A percentile compares a stretch with the other conserved stretches of the same genome.
Conservation (phyloP, 2,888 invertebrate genomes). For the Octonoba sinensis region DNA sequence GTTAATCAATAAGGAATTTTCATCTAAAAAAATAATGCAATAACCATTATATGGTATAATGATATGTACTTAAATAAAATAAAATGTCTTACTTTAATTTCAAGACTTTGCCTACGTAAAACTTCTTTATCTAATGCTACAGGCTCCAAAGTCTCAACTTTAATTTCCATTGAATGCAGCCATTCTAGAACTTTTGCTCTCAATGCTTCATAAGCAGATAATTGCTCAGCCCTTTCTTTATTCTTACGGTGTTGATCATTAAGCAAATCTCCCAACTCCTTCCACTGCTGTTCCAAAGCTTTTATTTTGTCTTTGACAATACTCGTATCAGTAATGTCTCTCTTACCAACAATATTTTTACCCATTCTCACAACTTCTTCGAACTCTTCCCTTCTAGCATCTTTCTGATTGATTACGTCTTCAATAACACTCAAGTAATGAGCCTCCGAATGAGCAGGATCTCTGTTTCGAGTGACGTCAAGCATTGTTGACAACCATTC, state of each 20-base stretch:
- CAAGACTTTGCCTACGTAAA: slow-evolving; percentile 81
- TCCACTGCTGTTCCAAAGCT: slow-evolving; percentile 88
- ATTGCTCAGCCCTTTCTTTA: slow-evolving; percentile 86
- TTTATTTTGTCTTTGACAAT: slow-evolving; percentile 83
- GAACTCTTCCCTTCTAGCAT: slow-evolving; percentile 76
- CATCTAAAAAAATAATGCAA: neutral
- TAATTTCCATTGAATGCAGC: slow-evolving; percentile 84
- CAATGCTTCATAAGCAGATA: slow-evolving; percentile 86
- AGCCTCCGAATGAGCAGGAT: slow-evolving; percentile 77
- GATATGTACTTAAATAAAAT: neutral
- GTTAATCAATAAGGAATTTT: too few relatives aligned
- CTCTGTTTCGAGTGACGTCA: slow-evolving; percentile 82
- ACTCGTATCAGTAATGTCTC: slow-evolving; percentile 89
- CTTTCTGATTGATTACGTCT: slow-evolving; percentile 71
- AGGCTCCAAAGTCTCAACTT: slow-evolving; percentile 82
- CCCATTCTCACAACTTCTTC: slow-evolving; percentile 86
- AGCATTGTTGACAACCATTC: slow-evolving; percentile 73
- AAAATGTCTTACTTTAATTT: slow-evolving; percentile 70
- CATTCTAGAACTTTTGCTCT: slow-evolving; percentile 87
- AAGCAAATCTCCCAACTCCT: slow-evolving; percentile 83
- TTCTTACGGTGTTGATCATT: slow-evolving; percentile 88
- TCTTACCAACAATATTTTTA: slow-evolving; percentile 83
- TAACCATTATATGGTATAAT: neutral
- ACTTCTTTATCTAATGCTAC: slow-evolving; percentile 90
- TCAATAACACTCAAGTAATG: slow-evolving; percentile 77